phyloP scores from a whole-genome alignment of 2,888 invertebrate species.

The Diabrotica balteata region DNA sequence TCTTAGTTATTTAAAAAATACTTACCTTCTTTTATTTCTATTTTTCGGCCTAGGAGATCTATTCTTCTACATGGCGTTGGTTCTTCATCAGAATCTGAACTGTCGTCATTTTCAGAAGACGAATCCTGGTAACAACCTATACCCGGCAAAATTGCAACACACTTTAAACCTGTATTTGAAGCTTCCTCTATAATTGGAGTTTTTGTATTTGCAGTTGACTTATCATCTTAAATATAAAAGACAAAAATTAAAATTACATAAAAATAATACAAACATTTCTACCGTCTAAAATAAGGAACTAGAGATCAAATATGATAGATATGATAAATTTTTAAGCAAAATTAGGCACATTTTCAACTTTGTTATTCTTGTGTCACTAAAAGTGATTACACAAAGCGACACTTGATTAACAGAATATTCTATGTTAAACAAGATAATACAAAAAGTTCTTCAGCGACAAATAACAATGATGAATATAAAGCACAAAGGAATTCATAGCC shows the following conservation, averaged over 20 bases:
- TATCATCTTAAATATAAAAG: conserved; percentile 25
- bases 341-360: too few species aligned
- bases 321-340: too few species aligned
- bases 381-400: too few species aligned
- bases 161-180: conserved; percentile 63
- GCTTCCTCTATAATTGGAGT: conserved; percentile 20
- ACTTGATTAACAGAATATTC: too few species aligned
- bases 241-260: neutral
- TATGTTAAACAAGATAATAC: too few species aligned
- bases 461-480: too few species aligned
- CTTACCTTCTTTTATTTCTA: conserved; percentile 19
- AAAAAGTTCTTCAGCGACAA: too few species aligned
- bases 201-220: conserved; percentile 14
- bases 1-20: too few species aligned
- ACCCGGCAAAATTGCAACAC: conserved; percentile 84
- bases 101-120: conserved; percentile 67
- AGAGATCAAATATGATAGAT: too few species aligned
- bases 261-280: neutral
- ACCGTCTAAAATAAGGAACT: too few species aligned
- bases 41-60: conserved; percentile 49
- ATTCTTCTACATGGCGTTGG: conserved; percentile 30
- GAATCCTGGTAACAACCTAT: conserved; percentile 81
- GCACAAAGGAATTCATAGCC: too few species aligned
- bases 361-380: too few species aligned
- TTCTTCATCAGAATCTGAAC: conserved; percentile 67